A percentile compares a stretch with the other conserved stretches of the same genome.
These are phyloP conservation scores for Hozukius guyotensis DNA, from an alignment of 2,797 vertebrate species.

Conservation along the genomic window DNA sequence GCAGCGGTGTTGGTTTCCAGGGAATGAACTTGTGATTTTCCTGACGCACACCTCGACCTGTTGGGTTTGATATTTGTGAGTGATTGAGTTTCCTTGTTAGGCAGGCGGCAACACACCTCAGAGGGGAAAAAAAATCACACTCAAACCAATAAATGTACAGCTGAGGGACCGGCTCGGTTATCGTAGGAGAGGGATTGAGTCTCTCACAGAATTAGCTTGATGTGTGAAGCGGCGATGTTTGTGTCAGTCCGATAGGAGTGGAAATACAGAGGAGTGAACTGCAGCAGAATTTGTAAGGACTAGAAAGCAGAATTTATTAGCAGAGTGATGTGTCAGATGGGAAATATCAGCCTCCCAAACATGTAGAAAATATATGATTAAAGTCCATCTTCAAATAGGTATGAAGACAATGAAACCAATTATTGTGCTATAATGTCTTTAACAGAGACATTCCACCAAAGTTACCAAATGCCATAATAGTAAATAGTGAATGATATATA, in stretches of 20 bases:
- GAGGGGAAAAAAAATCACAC: constrained; percentile 18
- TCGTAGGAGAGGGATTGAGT: constrained; percentile 33
- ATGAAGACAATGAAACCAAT: not conserved
- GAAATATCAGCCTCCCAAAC: not conserved
- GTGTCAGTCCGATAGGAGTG: constrained; percentile 18
- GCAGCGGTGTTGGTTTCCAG: constrained; percentile 32
- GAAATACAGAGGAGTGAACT: constrained; percentile 18
- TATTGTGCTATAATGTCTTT: not conserved
- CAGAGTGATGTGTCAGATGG: not conserved
- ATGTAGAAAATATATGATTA: not conserved
- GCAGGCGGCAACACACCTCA: constrained; percentile 27
- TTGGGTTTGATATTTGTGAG: constrained; percentile 67
- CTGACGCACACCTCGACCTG: constrained; percentile 36
- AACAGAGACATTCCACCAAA: not conserved
- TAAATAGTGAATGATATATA: not conserved
- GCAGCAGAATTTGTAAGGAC: constrained; percentile 4
- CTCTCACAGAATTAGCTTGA: constrained; percentile 41
- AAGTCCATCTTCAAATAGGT: not conserved
- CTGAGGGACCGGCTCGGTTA: constrained; percentile 33
- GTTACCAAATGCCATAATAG: not conserved
- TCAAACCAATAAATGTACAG: constrained; percentile 45
- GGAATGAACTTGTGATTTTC: constrained; percentile 41
- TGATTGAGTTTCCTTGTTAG: constrained; percentile 63
- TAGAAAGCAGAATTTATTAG: constrained; percentile 5
- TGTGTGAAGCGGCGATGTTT: constrained; percentile 31